These are phyloP conservation scores for Phenganax subtilis DNA, from an alignment of 92 coral and sea anemone genomes.

Conservation along the genomic window DNA sequence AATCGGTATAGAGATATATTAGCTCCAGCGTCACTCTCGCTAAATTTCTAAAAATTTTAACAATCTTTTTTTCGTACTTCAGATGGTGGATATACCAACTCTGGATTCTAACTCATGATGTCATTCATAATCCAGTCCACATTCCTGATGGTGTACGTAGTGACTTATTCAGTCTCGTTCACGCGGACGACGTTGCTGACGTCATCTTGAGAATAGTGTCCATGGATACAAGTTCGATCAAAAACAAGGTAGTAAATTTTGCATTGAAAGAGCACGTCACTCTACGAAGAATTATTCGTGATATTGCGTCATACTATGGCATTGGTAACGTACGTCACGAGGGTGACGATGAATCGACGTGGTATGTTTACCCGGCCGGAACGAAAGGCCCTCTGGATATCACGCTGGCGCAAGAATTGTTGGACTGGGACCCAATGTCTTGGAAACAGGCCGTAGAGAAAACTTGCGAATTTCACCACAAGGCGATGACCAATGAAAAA, in stretches of 20 bases:
- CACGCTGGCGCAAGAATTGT: constrained; percentile 61
- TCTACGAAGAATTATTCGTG: constrained; percentile 59
- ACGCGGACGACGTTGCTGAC: constrained; percentile 89
- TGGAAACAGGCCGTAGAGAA: constrained; percentile 66
- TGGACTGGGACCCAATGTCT: constrained; percentile 80
- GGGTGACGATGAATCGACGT: constrained; percentile 69
- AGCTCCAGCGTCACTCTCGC: too few relatives aligned
- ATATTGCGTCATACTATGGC: constrained; percentile 63
- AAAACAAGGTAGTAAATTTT: constrained; percentile 60
- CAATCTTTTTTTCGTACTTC: constrained; percentile 37
- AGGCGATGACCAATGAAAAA: constrained; percentile 69
- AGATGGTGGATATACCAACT: constrained; percentile 97
- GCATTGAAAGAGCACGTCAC: constrained; percentile 87
- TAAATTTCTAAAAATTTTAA: too few relatives aligned
- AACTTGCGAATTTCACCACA: constrained; percentile 62
- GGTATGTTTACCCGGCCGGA: constrained; percentile 90
- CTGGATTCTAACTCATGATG: constrained; percentile 77
- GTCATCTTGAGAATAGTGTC: constrained; percentile 61
- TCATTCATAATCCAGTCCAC: constrained; percentile 75
- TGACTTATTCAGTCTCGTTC: constrained; percentile 69
- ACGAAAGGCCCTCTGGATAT: constrained; percentile 84
- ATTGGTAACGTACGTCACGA: constrained; percentile 55
- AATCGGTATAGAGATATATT: too few relatives aligned
- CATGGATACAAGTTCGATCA: constrained; percentile 50
- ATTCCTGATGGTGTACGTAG: constrained; percentile 83